Conservation (phyloP, 2,113 vertebrate species). For the Campylomormyrus numenius region DNA sequence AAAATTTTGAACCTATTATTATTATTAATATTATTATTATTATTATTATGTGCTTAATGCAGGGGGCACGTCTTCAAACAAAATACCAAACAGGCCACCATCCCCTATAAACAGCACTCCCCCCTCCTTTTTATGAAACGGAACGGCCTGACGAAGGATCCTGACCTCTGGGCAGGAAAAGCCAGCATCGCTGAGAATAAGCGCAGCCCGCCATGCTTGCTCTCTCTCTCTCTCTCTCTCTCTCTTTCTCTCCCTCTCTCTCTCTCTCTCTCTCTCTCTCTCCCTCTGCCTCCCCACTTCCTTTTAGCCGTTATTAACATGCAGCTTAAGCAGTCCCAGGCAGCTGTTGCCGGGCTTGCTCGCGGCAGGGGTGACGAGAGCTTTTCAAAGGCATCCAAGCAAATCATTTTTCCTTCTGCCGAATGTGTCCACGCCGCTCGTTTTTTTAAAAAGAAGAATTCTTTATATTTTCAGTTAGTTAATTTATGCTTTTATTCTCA, state of each 20-base stretch:
- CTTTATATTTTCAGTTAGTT: background rate
- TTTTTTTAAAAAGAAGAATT: background rate
- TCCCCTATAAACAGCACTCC: background rate
- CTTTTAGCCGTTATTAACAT: slow-evolving; percentile 7
- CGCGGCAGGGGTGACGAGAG: slow-evolving; percentile 4
- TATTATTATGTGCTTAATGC: background rate
- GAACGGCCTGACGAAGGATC: background rate
- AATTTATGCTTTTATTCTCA: slow-evolving; percentile 8
- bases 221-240: background rate
- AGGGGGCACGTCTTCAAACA: background rate
- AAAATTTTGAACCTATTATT: background rate
- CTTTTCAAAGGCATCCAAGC: slow-evolving; percentile 10
- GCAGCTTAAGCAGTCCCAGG: slow-evolving; percentile 3
- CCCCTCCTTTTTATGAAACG: background rate
- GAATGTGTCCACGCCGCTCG: background rate
- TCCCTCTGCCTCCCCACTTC: background rate
- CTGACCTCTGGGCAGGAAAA: background rate
- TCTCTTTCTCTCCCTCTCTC: background rate
- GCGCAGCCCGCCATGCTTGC: background rate
- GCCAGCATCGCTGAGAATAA: background rate
- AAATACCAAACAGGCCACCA: background rate
- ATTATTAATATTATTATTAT: background rate
- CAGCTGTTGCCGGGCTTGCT: background rate
- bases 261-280: background rate
- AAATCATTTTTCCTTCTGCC: background rate